Conservation (phyloP, 2,888 invertebrate species). For the Nasonovia ribisnigri region DNA sequence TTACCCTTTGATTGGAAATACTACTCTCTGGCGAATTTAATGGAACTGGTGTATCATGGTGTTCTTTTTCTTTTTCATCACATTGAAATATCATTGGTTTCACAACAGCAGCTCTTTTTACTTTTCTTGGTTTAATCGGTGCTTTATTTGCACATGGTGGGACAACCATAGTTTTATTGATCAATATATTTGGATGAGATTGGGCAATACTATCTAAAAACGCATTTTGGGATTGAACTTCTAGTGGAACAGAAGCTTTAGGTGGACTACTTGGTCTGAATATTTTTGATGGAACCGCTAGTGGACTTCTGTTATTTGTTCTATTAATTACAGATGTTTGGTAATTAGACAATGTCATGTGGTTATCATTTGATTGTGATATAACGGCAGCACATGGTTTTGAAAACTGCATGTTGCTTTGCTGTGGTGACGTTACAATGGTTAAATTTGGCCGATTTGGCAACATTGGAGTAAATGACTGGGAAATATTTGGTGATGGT, state of each 20-base stretch:
- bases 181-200: constrained; percentile 68
- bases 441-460: constrained; percentile 69
- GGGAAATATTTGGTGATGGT: constrained; percentile 63
- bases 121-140: constrained; percentile 66
- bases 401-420: constrained; percentile 56
- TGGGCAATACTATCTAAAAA: constrained; percentile 69
- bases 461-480: constrained; percentile 61
- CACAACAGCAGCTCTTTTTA: constrained; percentile 69
- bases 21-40: constrained; percentile 66
- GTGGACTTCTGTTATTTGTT: constrained; percentile 43
- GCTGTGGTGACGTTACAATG: constrained; percentile 67
- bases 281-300: constrained; percentile 54
- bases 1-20: constrained; percentile 75
- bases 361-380: constrained; percentile 64
- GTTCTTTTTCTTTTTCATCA: constrained; percentile 67
- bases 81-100: constrained; percentile 69
- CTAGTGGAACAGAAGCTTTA: constrained; percentile 58
- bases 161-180: constrained; percentile 68
- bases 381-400: constrained; percentile 66
- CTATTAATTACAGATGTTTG: constrained; percentile 50
- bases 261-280: constrained; percentile 55
- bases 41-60: constrained; percentile 68
- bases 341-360: constrained; percentile 13
- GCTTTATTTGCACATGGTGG: constrained; percentile 64
- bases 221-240: constrained; percentile 67